Evolutionary conservation across 2,113 vertebrate species (phyloP).

Genomic region (Heterocephalus glaber): DNA sequence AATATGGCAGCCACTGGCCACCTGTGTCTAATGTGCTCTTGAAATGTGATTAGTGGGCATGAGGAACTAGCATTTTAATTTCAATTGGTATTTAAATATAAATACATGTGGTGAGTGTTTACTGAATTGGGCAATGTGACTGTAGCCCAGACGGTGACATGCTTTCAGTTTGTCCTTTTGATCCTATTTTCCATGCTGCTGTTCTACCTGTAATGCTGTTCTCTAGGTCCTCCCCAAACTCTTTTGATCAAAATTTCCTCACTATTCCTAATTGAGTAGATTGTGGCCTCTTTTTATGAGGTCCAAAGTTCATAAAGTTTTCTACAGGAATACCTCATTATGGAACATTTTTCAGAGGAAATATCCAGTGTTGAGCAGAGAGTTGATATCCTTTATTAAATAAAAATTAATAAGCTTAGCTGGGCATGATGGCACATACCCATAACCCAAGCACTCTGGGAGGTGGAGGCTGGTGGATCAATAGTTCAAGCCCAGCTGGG

Average conservation of each 20-base stretch:
- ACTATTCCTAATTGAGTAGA: background rate
- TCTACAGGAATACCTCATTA: conserved; percentile 3
- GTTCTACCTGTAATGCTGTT: background rate
- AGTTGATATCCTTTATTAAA: background rate
- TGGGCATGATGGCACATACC: background rate
- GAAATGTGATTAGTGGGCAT: background rate
- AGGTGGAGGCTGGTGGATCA: background rate
- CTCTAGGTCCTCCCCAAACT: background rate
- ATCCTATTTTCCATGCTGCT: background rate
- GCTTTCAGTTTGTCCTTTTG: background rate
- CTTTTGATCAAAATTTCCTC: background rate
- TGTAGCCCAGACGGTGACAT: background rate
- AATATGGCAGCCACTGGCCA: background rate
- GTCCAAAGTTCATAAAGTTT: background rate
- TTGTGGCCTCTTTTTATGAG: conserved; percentile 1
- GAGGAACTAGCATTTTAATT: conserved; percentile 3
- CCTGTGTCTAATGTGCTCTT: background rate
- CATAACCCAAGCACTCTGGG: background rate
- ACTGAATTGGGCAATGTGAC: too few species aligned
- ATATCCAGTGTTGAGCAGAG: background rate
- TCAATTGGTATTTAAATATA: conserved; percentile 10
- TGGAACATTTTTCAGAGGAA: conserved; percentile 10
- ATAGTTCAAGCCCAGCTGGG: background rate
- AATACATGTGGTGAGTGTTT: background rate
- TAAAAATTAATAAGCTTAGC: background rate